Conservation (phyloP, 2,888 invertebrate species). For the Philaethria dido region DNA sequence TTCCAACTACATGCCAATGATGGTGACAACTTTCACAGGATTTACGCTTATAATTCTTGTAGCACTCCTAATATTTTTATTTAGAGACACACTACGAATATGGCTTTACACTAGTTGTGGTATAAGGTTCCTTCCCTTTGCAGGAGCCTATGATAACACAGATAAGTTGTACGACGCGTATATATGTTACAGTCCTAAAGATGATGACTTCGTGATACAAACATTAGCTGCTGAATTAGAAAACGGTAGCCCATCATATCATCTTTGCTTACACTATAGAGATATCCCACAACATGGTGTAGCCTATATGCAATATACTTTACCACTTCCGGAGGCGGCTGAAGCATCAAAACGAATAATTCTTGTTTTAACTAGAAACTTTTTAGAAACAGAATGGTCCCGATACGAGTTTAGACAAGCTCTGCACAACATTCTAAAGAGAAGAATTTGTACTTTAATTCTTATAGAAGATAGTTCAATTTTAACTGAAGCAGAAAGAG, state of each 20-base stretch:
- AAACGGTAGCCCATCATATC: constrained; percentile 90
- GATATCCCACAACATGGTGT: constrained; percentile 89
- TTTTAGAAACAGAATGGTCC: constrained; percentile 96
- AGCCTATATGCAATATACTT: constrained; percentile 87
- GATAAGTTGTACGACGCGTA: constrained; percentile 97
- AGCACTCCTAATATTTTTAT: constrained; percentile 91
- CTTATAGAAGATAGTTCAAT: constrained; percentile 93
- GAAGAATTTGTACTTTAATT: constrained; percentile 92
- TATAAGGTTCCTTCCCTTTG: constrained; percentile 90
- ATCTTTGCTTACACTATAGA: constrained; percentile 94
- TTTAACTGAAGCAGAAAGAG: constrained; percentile 91
- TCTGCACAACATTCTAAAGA: constrained; percentile 93
- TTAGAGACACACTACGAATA: constrained; percentile 92
- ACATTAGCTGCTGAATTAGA: constrained; percentile 94
- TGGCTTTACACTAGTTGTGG: constrained; percentile 95
- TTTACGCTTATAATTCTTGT: constrained; percentile 90
- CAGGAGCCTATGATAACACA: constrained; percentile 89
- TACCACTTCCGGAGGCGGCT: constrained; percentile 93
- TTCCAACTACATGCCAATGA: constrained; percentile 92
- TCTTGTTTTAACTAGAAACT: constrained; percentile 93
- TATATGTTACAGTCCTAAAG: constrained; percentile 95
- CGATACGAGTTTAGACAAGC: constrained; percentile 95
- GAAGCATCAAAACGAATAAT: constrained; percentile 94
- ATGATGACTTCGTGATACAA: constrained; percentile 95
- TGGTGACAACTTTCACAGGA: constrained; percentile 90